Evolutionary conservation across 2,113 vertebrate species (phyloP).

Genomic region (Chionodraco myersi): DNA sequence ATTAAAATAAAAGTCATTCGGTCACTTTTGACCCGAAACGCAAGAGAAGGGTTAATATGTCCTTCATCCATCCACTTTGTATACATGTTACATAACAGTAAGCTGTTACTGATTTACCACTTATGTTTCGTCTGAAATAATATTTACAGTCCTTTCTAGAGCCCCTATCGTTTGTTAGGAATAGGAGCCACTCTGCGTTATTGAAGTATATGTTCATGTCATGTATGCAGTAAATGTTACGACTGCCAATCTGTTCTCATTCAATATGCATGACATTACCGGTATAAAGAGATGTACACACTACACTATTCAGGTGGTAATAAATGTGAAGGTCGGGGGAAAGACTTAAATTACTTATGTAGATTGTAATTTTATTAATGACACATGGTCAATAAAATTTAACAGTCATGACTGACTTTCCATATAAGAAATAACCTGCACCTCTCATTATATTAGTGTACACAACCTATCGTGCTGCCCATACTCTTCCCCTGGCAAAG

Average conservation of each 20-base stretch:
- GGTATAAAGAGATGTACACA: slow-evolving; percentile 1
- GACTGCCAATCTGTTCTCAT: not conserved
- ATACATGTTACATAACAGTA: not conserved
- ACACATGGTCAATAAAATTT: not conserved
- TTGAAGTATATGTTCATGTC: not conserved
- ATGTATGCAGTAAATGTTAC: not conserved
- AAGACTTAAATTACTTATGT: not conserved
- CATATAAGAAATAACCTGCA: not conserved
- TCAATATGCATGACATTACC: not conserved
- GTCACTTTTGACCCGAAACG: too few relatives aligned
- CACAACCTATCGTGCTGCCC: not conserved
- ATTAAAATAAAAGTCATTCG: too few relatives aligned
- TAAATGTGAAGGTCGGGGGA: slow-evolving; percentile 4
- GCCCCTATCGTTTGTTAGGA: not conserved
- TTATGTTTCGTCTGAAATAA: not conserved
- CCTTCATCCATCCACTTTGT: not conserved
- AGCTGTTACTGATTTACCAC: not conserved
- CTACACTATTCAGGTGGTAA: not conserved
- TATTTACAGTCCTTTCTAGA: not conserved
- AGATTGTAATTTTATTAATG: not conserved
- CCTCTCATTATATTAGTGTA: not conserved
- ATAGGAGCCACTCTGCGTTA: not conserved
- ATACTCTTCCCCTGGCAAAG: not conserved
- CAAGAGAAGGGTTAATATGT: not conserved
- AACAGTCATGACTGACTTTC: not conserved